Base-by-base conservation (phyloP, 2,888 invertebrate species). In the Bellardia pandia region DNA sequence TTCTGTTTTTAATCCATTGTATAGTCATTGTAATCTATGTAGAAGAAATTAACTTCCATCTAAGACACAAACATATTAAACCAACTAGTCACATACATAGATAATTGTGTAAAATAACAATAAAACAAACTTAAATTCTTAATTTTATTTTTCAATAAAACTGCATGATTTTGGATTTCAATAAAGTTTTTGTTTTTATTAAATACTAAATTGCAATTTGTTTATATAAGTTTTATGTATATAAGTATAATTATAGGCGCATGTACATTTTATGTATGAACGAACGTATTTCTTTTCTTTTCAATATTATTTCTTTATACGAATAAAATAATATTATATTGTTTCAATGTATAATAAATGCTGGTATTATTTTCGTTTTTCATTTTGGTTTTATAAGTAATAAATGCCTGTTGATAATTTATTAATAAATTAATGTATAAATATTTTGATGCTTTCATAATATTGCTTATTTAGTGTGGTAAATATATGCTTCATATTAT, bases 341-440 rank as follows among this genome's bases (percentile, higher is more conserved):
- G 16, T 14, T 45, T 68, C 69, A 56, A 58, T 82, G 42, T 82
- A 83, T 71, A 83, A 76, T 76, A 76, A 83, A 76, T 83, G 69
- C 76, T 62, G 76, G 51, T 74, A 74, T 42, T 66, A 37, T 58
- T 74, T 74, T 80, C 62, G 42, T 14, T 75, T 60, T 40, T 8
- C n/a, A 51, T 30, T 76, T 75, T 16, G 9, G 3, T 69, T 23
- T 79, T 72, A 72, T 30, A 82, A 56, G 40, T 80, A 37, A 45
- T 66, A 72, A 74, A 80, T 80, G 80, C 72, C 33, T 53, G 16
- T 71, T 60, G 71, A 48, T 69, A 78, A 30, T 68, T 51, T 23
- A 48, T 64, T 53, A 68, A 62, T 75, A 82, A 75, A 75, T 37
- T 51, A 71, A 69, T 30, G 1, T 68, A 60, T 69, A 71, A 68